These are phyloP conservation scores for Adoxophyes honmai DNA, from an alignment of 1,140 invertebrate species.

Conservation along the genomic window DNA sequence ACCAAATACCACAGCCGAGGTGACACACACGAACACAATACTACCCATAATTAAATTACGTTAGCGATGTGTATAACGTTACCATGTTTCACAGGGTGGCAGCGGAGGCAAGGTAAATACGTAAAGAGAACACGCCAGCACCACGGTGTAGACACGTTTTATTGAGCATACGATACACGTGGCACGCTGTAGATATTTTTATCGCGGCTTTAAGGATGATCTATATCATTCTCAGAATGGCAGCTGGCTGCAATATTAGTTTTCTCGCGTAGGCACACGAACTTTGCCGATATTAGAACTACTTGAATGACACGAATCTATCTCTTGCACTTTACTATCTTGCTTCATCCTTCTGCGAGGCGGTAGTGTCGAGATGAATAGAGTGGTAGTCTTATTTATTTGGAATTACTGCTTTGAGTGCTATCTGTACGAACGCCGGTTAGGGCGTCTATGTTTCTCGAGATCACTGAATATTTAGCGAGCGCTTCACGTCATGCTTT, in stretches of 20 bases:
- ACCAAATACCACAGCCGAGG: not conserved
- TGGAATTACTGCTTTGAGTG: not conserved
- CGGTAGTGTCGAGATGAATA: not conserved
- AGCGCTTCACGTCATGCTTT: not conserved
- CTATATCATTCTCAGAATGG: constrained; percentile 39
- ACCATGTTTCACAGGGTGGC: constrained; percentile 65
- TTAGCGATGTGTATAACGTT: constrained; percentile 14
- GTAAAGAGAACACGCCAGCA: constrained; percentile 25
- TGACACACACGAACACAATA: not conserved
- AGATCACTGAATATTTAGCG: not conserved
- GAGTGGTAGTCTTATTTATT: not conserved
- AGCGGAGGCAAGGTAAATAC: constrained; percentile 69
- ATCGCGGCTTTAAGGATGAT: constrained; percentile 34
- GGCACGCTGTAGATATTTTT: constrained; percentile 39
- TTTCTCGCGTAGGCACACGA: not conserved
- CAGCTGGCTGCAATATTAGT: constrained; percentile 8
- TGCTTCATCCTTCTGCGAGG: not conserved
- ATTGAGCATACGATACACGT: constrained; percentile 35
- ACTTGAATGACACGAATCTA: not conserved
- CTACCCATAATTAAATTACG: not conserved
- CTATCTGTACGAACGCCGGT: not conserved
- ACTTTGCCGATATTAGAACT: constrained; percentile 2
- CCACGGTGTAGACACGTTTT: constrained; percentile 32
- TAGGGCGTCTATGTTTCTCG: not conserved
- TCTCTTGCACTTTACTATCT: not conserved